These are phyloP conservation scores for Harpagoxenus sublaevis DNA, from an alignment of 2,888 invertebrate species.

Conservation along the genomic window DNA sequence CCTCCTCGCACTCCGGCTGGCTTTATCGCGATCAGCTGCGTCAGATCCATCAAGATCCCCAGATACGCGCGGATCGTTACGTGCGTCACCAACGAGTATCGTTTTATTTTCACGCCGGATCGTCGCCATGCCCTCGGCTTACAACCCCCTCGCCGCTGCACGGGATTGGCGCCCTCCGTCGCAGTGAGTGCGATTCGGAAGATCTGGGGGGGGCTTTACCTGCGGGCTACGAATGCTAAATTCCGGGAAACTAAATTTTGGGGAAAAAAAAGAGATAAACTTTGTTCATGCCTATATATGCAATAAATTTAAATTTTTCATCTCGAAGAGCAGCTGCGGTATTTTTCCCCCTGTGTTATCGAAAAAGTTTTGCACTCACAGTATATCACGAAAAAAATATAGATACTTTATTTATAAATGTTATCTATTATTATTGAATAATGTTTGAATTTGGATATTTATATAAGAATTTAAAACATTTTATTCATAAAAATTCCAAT, in stretches of 20 bases:
- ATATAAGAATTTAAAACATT: background rate
- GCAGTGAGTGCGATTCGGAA: background rate
- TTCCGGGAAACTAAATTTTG: background rate
- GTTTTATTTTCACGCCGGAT: constrained; percentile 52
- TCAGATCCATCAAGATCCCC: constrained; percentile 51
- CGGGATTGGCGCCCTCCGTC: background rate
- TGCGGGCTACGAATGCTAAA: constrained; percentile 15
- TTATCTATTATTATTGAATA: background rate
- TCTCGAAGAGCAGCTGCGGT: background rate
- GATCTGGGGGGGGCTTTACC: background rate
- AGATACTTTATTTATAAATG: background rate
- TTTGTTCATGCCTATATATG: background rate
- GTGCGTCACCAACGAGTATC: constrained; percentile 37
- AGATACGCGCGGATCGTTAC: constrained; percentile 26
- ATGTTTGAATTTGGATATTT: background rate
- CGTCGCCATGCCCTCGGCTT: constrained; percentile 23
- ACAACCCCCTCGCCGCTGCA: constrained; percentile 10
- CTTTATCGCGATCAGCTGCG: constrained; percentile 54
- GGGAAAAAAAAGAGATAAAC: background rate
- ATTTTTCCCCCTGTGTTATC: background rate
- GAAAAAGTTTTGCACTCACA: background rate
- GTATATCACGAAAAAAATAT: background rate
- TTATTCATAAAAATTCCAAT: background rate
- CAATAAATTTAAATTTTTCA: background rate
- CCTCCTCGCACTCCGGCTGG: background rate